These are phyloP conservation scores for Lanius collurio DNA, from an alignment of 2,113 vertebrate species.

Conservation along the genomic window DNA sequence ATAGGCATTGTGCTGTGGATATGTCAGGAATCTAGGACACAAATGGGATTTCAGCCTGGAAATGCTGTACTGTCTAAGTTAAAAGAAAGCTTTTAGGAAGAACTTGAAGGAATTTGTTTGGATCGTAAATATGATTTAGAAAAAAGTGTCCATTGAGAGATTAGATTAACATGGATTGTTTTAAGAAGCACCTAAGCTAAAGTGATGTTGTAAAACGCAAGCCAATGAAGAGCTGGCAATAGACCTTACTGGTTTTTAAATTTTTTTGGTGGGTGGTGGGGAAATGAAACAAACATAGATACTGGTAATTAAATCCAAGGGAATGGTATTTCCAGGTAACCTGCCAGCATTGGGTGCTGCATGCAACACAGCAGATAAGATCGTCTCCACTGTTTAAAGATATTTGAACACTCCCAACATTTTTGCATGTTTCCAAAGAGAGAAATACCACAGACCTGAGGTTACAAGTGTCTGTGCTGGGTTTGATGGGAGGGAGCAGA, in stretches of 20 bases:
- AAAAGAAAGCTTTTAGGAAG: neutral
- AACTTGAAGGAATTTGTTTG: neutral
- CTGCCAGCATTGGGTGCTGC: constrained; percentile 26
- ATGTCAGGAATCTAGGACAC: neutral
- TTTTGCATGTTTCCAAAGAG: constrained; percentile 48
- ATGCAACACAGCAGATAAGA: constrained; percentile 36
- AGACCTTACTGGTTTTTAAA: neutral
- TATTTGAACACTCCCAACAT: constrained; percentile 57
- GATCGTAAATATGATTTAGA: neutral
- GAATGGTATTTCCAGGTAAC: constrained; percentile 30
- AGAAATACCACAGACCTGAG: constrained; percentile 66
- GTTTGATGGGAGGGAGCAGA: constrained; percentile 27
- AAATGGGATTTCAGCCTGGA: constrained; percentile 2
- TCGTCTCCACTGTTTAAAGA: constrained; percentile 25
- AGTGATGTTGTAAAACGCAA: neutral
- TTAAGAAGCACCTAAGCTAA: neutral
- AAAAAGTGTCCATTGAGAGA: neutral
- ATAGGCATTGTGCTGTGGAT: neutral
- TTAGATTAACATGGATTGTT: neutral
- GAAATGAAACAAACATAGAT: neutral
- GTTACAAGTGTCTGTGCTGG: constrained; percentile 40
- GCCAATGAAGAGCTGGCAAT: neutral
- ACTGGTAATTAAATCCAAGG: neutral
- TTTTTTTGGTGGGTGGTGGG: neutral
- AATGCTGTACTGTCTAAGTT: neutral